Evolutionary conservation across 2,797 vertebrate species (phyloP).

Genomic region (Sciurus carolinensis): DNA sequence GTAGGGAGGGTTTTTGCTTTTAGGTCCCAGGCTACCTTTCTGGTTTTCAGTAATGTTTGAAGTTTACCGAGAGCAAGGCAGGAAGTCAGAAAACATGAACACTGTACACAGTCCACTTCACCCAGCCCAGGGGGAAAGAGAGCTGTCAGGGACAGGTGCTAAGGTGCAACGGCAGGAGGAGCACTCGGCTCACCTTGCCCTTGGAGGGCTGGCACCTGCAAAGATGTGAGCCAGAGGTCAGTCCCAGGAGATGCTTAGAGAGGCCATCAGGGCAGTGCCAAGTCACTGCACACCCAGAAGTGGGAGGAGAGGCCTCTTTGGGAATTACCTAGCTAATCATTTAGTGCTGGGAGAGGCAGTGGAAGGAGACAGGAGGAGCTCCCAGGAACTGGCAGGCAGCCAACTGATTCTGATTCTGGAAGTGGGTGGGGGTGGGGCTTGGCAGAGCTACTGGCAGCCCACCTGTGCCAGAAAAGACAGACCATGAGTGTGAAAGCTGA

Average conservation of each 20-base stretch:
- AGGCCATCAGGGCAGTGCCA: not conserved
- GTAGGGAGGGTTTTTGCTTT: not conserved
- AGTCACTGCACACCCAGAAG: not conserved
- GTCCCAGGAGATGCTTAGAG: not conserved
- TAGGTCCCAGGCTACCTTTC: not conserved
- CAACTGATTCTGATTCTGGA: not conserved
- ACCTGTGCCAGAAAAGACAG: not conserved
- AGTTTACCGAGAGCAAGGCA: not conserved
- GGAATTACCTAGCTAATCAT: conserved; percentile 61
- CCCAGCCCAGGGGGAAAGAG: not conserved
- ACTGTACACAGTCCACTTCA: rapidly evolving
- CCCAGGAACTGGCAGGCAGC: not conserved
- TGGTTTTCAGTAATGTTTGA: not conserved
- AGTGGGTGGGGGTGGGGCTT: not conserved
- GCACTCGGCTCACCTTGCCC: not conserved
- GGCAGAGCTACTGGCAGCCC: not conserved
- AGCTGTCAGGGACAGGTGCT: not conserved
- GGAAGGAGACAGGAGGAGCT: not conserved
- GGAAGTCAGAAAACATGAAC: not conserved
- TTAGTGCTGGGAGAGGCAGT: not conserved
- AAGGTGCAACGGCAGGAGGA: conserved; percentile 53
- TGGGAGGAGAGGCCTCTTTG: not conserved
- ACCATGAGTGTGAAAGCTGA: not conserved
- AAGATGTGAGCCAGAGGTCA: conserved; percentile 28
- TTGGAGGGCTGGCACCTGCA: not conserved